Evolutionary conservation across 2,797 vertebrate genomes (phyloP).

Genomic region (Cirrhinus molitorella): DNA sequence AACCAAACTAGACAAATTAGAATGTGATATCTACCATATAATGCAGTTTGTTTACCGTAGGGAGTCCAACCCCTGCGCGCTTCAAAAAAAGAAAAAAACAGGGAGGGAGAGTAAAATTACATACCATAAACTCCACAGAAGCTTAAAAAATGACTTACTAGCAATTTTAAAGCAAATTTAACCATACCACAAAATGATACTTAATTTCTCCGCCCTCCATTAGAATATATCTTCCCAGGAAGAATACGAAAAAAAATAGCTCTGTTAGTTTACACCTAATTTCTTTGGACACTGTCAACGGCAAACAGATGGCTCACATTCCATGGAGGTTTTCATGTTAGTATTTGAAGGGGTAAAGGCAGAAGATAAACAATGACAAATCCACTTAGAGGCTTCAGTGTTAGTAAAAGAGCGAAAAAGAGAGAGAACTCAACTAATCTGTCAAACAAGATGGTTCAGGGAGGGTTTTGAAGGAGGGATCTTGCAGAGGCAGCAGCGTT

Average conservation of each 20-base stretch:
- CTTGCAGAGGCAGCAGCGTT: conserved; percentile 50
- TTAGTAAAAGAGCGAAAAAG: conserved; percentile 45
- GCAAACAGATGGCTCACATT: conserved; percentile 74
- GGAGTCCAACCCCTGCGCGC: conserved; percentile 87
- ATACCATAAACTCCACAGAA: conserved; percentile 56
- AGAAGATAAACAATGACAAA: conserved; percentile 58
- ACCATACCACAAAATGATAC: conserved; percentile 38
- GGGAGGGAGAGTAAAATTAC: conserved; percentile 67
- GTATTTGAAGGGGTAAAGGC: conserved; percentile 66
- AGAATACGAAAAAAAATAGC: neutral
- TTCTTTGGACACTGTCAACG: conserved; percentile 68
- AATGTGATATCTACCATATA: conserved; percentile 87
- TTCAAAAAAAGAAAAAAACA: conserved; percentile 68
- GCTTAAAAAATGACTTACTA: conserved; percentile 54
- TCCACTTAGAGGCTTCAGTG: conserved; percentile 54
- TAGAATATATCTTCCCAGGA: conserved; percentile 40
- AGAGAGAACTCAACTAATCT: conserved; percentile 57
- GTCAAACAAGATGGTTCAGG: conserved; percentile 57
- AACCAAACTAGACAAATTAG: conserved; percentile 83
- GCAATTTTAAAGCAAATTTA: conserved; percentile 37
- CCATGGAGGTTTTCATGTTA: conserved; percentile 79
- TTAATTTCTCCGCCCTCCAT: conserved; percentile 47
- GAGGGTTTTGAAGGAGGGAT: conserved; percentile 42
- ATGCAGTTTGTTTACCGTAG: conserved; percentile 89
- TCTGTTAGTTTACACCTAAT: conserved; percentile 15